Base-by-base conservation (phyloP, 92 coral and sea anemone genomes). In the Plumapathes pennacea region DNA sequence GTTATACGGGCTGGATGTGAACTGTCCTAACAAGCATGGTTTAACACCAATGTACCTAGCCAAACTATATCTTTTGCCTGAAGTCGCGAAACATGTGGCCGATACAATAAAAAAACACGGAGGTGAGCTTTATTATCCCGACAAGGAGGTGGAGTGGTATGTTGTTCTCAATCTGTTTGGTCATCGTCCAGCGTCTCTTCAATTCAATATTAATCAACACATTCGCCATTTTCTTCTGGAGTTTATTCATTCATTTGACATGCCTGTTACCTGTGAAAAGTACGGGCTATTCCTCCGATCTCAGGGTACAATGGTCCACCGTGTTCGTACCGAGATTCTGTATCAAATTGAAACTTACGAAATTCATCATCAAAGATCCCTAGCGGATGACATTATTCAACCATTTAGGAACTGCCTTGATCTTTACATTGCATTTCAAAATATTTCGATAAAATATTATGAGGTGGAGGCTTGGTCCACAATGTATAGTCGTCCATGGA, bases 31-130 rank as follows among this genome's bases (percentile, higher is more conserved):
- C 70, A 43, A 8, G 22, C 60, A 76, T 53, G 82, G 89, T 10
- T 39, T 86, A 10, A 69, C 75, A 3, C 96, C 96, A 23, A 30
- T 72, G 38, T 88, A 88, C 62, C 57, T 86, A 29, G 95, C 89
- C 4, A 83, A 72, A 31, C 10, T n/a, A 12, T 57, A 43, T 20
- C 33, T 46, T 27, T 38, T 57, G 0, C 50, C 56, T 55, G 27
- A 3, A 0, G n/a, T n/a, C n/a, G n/a, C n/a, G n/a, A n/a, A n/a
- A n/a, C 36, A 48, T 2, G 27, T 47, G 34, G 27, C 25, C 15
- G 24, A 27, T 1, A 20, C 37, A 24, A 62, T 62, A 17, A 9
- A 62, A 46, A 23, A 17, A 2, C 46, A 1, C 21, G 70, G 70
- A 8, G 70, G 70, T 10, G n/a, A 34, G 3, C 25, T 47, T 27